A percentile compares a stretch with the other conserved stretches of the same genome.
phyloP scores from a whole-genome alignment of 2,113 vertebrate genomes.

The Trichechus manatus region DNA sequence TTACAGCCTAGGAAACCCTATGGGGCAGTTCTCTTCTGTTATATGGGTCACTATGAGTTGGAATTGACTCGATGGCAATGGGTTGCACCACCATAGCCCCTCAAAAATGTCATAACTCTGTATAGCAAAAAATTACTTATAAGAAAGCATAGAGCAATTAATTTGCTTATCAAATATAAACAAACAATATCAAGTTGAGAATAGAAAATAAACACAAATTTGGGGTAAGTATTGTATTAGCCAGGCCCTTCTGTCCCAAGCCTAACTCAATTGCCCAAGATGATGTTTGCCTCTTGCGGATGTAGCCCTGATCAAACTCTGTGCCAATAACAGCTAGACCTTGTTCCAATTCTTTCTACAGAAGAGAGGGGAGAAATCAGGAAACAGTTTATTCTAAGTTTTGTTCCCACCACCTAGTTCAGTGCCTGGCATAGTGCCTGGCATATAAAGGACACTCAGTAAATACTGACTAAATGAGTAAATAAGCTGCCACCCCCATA shows the following conservation, averaged over 20 bases:
- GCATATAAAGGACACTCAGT: conserved; percentile 23
- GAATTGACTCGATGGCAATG: too few species aligned
- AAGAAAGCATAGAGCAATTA: conserved; percentile 13
- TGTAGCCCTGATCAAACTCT: neutral
- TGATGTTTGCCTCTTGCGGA: neutral
- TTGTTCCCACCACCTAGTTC: conserved; percentile 48
- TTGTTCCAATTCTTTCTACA: conserved; percentile 1
- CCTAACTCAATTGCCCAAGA: neutral
- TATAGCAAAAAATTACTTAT: neutral
- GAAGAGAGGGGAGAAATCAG: conserved; percentile 57
- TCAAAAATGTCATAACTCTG: neutral
- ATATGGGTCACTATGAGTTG: too few species aligned
- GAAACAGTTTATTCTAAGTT: conserved; percentile 21
- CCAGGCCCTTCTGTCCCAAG: neutral
- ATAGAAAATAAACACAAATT: conserved; percentile 34
- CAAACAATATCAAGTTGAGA: neutral
- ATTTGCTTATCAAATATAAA: neutral
- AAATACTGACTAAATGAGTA: conserved; percentile 59
- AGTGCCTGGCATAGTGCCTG: conserved; percentile 35
- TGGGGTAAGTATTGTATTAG: neutral
- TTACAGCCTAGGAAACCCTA: too few species aligned
- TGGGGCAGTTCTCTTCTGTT: too few species aligned
- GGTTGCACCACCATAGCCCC: too few species aligned
- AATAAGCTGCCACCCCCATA: neutral
- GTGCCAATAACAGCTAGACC: neutral